Evolutionary conservation across 2,888 invertebrate genomes (phyloP).

Genomic region (Eristalis intricaria): DNA sequence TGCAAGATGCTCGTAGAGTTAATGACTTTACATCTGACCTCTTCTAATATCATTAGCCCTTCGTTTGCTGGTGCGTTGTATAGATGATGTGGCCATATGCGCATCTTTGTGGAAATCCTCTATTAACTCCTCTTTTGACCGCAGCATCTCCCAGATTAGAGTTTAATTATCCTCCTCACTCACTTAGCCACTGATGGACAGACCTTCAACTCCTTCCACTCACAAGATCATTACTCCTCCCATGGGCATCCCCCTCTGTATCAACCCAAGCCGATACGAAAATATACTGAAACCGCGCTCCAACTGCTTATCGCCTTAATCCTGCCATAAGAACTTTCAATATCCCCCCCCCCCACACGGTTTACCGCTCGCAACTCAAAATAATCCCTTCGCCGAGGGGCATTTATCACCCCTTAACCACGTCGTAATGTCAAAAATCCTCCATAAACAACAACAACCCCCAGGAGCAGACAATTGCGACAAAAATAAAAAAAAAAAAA

Average conservation of each 20-base stretch:
- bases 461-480: neutral
- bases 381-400: constrained; percentile 13
- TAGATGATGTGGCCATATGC: too few relatives aligned
- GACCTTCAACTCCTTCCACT: neutral
- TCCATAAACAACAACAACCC: constrained; percentile 9
- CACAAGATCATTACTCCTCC: neutral
- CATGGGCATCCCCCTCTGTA: neutral
- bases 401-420: constrained; percentile 23
- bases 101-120: too few relatives aligned
- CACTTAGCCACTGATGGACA: too few relatives aligned
- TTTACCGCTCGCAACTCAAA: neutral
- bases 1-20: too few relatives aligned
- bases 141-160: too few relatives aligned
- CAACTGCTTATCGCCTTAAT: neutral
- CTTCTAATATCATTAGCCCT: too few relatives aligned
- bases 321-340: neutral
- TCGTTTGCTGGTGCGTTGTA: too few relatives aligned
- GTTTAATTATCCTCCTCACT: too few relatives aligned
- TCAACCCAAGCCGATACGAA: neutral
- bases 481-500: neutral
- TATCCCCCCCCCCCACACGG: neutral
- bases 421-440: neutral
- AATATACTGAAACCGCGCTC: neutral
- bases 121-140: too few relatives aligned
- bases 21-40: too few relatives aligned